A percentile compares a stretch with the other conserved stretches of the same genome.
Conservation (phyloP, 1,140 invertebrate species). For the Sminthurinus signatus region DNA sequence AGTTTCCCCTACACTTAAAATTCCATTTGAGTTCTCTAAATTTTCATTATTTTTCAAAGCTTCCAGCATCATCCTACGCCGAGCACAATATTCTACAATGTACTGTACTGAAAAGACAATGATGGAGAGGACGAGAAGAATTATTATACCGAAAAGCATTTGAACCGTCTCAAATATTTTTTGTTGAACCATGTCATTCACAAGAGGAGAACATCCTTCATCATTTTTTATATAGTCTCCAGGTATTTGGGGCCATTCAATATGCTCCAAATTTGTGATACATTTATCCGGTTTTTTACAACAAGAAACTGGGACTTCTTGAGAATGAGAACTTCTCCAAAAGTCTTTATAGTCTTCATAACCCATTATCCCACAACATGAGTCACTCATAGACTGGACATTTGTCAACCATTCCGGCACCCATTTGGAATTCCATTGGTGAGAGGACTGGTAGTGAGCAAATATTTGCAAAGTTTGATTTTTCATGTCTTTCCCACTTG, state of each 20-base stretch:
- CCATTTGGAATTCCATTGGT: neutral
- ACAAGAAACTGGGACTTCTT: neutral
- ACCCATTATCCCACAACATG: neutral
- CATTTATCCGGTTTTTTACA: neutral
- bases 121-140: neutral
- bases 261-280: neutral
- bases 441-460: neutral
- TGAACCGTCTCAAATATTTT: neutral
- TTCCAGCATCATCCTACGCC: too few species aligned
- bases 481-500: neutral
- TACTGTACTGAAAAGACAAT: too few species aligned
- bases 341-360: constrained; percentile 4
- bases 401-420: neutral
- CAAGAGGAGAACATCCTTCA: neutral
- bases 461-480: neutral
- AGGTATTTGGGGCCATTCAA: constrained; percentile 2
- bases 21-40: too few species aligned
- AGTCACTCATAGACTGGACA: neutral
- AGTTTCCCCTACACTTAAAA: too few species aligned
- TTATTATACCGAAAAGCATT: neutral
- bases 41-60: too few species aligned
- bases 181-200: neutral
- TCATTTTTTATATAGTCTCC: constrained; percentile 1
- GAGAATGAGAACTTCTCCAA: neutral
- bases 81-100: too few species aligned